These are phyloP conservation scores for Corythornis vintsioides DNA, from an alignment of 2,113 vertebrate species.

Conservation along the genomic window DNA sequence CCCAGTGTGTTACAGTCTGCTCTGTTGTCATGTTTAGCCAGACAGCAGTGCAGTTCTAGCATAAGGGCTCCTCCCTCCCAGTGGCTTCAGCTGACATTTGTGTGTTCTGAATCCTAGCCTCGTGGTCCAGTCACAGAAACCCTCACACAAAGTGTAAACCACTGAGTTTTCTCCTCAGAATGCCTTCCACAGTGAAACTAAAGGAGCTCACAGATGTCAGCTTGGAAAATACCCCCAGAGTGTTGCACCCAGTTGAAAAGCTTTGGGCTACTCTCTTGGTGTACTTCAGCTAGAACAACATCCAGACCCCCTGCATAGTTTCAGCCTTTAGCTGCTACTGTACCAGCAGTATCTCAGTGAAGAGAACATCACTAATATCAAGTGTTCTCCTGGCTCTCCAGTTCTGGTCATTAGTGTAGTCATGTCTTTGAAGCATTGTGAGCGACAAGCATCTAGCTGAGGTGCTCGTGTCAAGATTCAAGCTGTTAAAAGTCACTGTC, in stretches of 20 bases:
- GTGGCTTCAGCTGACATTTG: neutral
- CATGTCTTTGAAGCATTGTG: neutral
- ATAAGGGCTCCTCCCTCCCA: neutral
- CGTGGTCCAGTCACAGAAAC: neutral
- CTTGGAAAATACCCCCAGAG: neutral
- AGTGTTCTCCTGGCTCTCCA: slow-evolving; percentile 17
- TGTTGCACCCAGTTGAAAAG: neutral
- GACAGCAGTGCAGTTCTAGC: neutral
- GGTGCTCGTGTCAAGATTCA: slow-evolving; percentile 19
- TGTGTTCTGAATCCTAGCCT: neutral
- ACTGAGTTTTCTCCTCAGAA: neutral
- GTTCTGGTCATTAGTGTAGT: slow-evolving; percentile 11
- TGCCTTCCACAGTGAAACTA: neutral
- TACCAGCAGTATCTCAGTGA: neutral
- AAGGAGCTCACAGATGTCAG: neutral
- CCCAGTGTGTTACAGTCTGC: neutral
- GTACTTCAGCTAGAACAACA: neutral
- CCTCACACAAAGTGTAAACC: neutral
- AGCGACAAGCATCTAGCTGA: slow-evolving; percentile 32
- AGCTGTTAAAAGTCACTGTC: slow-evolving; percentile 52
- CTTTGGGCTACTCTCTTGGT: neutral
- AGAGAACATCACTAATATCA: neutral
- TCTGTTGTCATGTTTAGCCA: neutral
- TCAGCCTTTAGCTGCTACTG: neutral
- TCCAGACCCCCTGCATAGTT: neutral